Percentiles rank a stretch among this genome's conserved stretches.
phyloP scores from a whole-genome alignment of 2,797 vertebrate genomes.

The Macropus fuliginosus region DNA sequence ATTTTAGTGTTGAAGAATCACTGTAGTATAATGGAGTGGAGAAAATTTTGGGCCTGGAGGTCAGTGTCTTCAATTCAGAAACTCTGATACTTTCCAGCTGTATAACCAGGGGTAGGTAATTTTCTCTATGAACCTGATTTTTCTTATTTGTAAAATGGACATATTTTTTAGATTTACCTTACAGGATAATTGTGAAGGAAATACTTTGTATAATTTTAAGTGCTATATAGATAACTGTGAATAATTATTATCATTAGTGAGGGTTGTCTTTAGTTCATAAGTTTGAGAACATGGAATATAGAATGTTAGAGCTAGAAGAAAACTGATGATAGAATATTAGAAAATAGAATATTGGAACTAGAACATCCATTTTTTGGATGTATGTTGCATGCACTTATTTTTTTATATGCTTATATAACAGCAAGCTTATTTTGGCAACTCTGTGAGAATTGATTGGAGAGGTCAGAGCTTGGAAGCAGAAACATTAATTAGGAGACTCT shows the following conservation, averaged over 20 bases:
- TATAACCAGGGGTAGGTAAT: not conserved
- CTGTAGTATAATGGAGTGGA: not conserved
- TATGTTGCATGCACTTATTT: not conserved
- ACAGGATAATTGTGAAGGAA: not conserved
- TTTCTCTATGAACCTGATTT: not conserved
- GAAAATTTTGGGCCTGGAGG: not conserved
- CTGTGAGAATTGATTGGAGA: no score
- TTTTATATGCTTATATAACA: not conserved
- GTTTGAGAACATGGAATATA: not conserved
- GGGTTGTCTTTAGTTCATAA: not conserved
- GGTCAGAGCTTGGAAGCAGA: no score
- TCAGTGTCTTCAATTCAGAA: not conserved
- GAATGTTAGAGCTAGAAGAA: not conserved
- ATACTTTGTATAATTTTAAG: not conserved
- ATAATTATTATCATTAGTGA: not conserved
- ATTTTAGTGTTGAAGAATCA: not conserved
- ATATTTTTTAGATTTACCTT: not conserved
- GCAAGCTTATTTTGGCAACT: no score
- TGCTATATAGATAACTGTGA: not conserved
- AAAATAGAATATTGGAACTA: not conserved
- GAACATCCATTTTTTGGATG: not conserved
- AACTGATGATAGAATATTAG: not conserved
- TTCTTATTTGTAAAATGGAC: not conserved
- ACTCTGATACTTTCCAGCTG: not conserved
- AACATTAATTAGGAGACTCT: no score